A percentile compares a stretch with the other conserved stretches of the same genome.
Evolutionary conservation across 2,888 invertebrate genomes (phyloP).

Genomic region (Trimorus sp.): DNA sequence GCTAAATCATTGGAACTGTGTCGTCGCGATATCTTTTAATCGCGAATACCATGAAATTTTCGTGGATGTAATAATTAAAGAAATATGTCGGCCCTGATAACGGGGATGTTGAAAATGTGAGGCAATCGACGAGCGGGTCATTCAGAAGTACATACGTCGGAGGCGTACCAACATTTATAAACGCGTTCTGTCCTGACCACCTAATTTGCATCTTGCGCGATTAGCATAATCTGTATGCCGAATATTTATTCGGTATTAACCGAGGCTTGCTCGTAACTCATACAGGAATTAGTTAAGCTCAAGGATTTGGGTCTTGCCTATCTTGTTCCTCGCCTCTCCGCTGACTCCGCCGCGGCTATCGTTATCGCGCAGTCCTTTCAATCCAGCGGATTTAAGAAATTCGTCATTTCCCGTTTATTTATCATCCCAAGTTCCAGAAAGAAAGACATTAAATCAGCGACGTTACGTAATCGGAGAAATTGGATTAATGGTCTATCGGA

Average conservation of each 20-base stretch:
- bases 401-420: slow-evolving; percentile 42
- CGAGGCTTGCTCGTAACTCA: slow-evolving; percentile 78
- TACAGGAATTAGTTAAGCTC: slow-evolving; percentile 80
- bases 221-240: slow-evolving; percentile 81
- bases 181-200: slow-evolving; percentile 68
- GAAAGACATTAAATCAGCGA: not conserved
- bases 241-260: slow-evolving; percentile 82
- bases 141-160: slow-evolving; percentile 57
- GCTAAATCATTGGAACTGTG: slow-evolving; percentile 28
- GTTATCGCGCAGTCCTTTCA: slow-evolving; percentile 72
- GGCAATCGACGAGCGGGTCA: slow-evolving; percentile 48
- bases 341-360: slow-evolving; percentile 66
- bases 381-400: slow-evolving; percentile 57
- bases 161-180: slow-evolving; percentile 57
- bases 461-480: slow-evolving; percentile 32
- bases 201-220: slow-evolving; percentile 80
- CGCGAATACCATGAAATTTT: not conserved
- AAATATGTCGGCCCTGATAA: slow-evolving; percentile 42
- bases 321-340: slow-evolving; percentile 65
- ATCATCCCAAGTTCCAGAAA: not conserved
- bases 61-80: slow-evolving; percentile 30
- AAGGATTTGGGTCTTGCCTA: slow-evolving; percentile 76
- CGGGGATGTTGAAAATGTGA: slow-evolving; percentile 22
- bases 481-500: slow-evolving; percentile 21
- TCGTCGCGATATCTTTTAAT: not conserved